These are phyloP conservation scores for Psittacus erithacus DNA, from an alignment of 2,113 vertebrate genomes.

Conservation along the genomic window DNA sequence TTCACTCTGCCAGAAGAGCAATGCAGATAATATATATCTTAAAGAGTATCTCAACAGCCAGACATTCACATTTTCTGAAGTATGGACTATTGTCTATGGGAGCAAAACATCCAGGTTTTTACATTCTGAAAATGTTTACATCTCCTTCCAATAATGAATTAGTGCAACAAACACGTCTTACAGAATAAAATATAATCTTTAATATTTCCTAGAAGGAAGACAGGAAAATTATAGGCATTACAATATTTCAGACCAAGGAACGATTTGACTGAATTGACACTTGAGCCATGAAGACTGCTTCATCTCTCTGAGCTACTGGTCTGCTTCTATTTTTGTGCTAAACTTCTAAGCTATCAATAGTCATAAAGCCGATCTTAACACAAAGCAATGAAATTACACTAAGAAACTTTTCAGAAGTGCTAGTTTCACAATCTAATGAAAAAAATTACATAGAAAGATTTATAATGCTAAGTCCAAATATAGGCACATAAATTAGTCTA, in stretches of 20 bases:
- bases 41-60: not conserved
- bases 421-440: not conserved
- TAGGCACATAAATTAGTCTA: not conserved
- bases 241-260: not conserved
- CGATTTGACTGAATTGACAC: not conserved
- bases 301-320: not conserved
- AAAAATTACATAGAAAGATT: not conserved
- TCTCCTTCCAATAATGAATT: not conserved
- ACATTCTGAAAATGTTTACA: not conserved
- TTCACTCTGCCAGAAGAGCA: not conserved
- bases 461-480: not conserved
- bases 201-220: not conserved
- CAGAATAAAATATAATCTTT: not conserved
- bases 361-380: not conserved
- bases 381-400: not conserved
- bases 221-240: not conserved
- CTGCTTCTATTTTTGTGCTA: not conserved
- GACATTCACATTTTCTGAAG: not conserved
- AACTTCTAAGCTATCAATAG: not conserved
- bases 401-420: not conserved
- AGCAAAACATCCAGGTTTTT: not conserved
- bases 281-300: not conserved
- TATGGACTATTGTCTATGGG: not conserved
- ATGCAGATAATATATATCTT: not conserved
- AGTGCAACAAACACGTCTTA: not conserved